Percentiles rank a stretch among this genome's conserved stretches.
Evolutionary conservation across 2,888 invertebrate species (phyloP).

Genomic region (Drosophila affinis): DNA sequence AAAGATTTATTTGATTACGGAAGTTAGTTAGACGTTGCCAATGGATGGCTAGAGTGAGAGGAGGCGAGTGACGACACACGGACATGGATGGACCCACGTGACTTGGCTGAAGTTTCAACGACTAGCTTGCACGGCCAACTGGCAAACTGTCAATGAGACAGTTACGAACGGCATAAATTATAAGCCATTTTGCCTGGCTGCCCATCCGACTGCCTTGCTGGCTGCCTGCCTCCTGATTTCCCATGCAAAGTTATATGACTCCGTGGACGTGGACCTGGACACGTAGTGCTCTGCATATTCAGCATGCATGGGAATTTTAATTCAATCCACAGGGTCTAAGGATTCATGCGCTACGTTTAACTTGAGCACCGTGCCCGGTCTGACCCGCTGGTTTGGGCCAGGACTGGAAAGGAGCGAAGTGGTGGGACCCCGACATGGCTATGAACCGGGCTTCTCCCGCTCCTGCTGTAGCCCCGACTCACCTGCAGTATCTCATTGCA

Average conservation of each 20-base stretch:
- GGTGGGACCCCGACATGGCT: slow-evolving; percentile 37
- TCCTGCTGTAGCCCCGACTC: slow-evolving; percentile 72
- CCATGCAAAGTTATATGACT: slow-evolving; percentile 24
- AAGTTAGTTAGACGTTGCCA: slow-evolving; percentile 46
- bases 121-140: slow-evolving; percentile 56
- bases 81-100: slow-evolving; percentile 50
- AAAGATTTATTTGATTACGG: slow-evolving; percentile 51
- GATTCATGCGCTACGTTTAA: slow-evolving; percentile 50
- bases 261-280: slow-evolving; percentile 1
- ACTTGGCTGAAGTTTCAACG: slow-evolving; percentile 61
- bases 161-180: slow-evolving; percentile 69
- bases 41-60: slow-evolving; percentile 1
- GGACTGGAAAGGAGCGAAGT: background rate
- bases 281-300: slow-evolving; percentile 50
- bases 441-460: slow-evolving; percentile 82
- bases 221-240: slow-evolving; percentile 1
- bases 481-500: slow-evolving; percentile 84
- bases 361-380: slow-evolving; percentile 15
- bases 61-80: too few species aligned
- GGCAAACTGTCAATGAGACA: slow-evolving; percentile 62
- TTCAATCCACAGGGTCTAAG: slow-evolving; percentile 61
- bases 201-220: background rate
- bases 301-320: slow-evolving; percentile 57
- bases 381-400: slow-evolving; percentile 11
- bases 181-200: slow-evolving; percentile 32